phyloP scores from a whole-genome alignment of 1,140 invertebrate genomes.

The Pseudomyrmex dendroicus region DNA sequence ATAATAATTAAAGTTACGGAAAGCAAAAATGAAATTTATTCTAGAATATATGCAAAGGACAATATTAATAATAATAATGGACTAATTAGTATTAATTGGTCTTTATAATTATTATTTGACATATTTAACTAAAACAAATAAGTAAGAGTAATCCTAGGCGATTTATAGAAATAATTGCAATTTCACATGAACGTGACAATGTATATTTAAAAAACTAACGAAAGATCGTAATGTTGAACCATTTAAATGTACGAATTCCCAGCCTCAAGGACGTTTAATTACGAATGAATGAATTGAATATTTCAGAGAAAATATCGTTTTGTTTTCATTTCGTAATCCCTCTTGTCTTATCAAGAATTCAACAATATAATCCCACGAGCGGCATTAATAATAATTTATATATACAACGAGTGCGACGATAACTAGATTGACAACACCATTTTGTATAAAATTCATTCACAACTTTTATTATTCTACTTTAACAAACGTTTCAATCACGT shows the following conservation, averaged over 20 bases:
- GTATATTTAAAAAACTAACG: not conserved
- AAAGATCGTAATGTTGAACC: not conserved
- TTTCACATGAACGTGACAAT: not conserved
- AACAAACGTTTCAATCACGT: not conserved
- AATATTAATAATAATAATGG: slow-evolving; percentile 30
- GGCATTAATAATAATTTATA: not conserved
- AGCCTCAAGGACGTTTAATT: too few species aligned
- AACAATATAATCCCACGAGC: too few species aligned
- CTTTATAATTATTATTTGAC: not conserved
- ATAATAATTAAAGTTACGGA: slow-evolving; percentile 27
- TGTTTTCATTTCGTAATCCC: not conserved
- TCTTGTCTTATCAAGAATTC: too few species aligned
- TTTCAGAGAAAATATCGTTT: not conserved
- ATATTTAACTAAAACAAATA: not conserved
- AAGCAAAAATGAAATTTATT: slow-evolving; percentile 8
- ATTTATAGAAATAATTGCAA: not conserved
- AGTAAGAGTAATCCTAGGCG: not conserved
- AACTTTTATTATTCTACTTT: not conserved
- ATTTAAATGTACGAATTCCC: not conserved
- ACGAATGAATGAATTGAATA: too few species aligned
- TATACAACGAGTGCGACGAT: too few species aligned
- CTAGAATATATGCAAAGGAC: not conserved
- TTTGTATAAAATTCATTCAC: too few species aligned
- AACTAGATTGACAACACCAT: too few species aligned
- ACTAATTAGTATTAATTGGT: slow-evolving; percentile 3